Evolutionary conservation across 2,113 vertebrate genomes (phyloP), one percentile per base, ranked within the genome.

Genomic region (Sciurus niger): DNA sequence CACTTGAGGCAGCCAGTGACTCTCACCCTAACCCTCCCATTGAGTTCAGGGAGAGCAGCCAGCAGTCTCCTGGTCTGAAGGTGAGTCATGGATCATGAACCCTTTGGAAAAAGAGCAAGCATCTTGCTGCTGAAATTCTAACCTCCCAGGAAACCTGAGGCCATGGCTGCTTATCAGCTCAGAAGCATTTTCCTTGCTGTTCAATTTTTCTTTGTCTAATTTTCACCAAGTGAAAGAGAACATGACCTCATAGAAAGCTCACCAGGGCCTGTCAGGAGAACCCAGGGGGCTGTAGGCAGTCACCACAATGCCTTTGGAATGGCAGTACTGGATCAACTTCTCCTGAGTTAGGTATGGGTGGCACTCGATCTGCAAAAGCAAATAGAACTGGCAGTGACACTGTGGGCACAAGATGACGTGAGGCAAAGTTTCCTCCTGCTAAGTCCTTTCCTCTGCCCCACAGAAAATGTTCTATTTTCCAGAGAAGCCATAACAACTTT

Each of bases 281-380:
- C 99, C 99, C 4, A 99, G 99, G 0, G 99, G 99, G 34, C 99
- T 99, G 96, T 99, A 99, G 0, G 99, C 99, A 0, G 99, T 99
- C 97, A 99, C 99, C 3, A 98, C 11, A 16, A 99, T 99, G 94
- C 99, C 99, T 97, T 99, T 99, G 89, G 99, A 99, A 0, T 99
- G 99, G 92, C 99, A 99, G 96, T 99, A 99, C 84, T 96, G 94
- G 91, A 99, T 98, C 93, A 99, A 96, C 90, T 99, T 99, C 95
- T 99, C 99, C 98, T 99, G 99, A 89, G 98, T 99, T 60, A 99
- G 98, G 96, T 99, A 99, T 0, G 99, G 99, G 96, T 99, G 99
- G 82, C 99, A 99, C 96, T 99, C 99, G 0, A 99, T 77, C 99
- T 99, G 94, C 0, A 73, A 95, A 60, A 14, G 85, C 0, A 96